Conservation (phyloP, 1,140 invertebrate genomes). For the Chironomus striatipennis region DNA sequence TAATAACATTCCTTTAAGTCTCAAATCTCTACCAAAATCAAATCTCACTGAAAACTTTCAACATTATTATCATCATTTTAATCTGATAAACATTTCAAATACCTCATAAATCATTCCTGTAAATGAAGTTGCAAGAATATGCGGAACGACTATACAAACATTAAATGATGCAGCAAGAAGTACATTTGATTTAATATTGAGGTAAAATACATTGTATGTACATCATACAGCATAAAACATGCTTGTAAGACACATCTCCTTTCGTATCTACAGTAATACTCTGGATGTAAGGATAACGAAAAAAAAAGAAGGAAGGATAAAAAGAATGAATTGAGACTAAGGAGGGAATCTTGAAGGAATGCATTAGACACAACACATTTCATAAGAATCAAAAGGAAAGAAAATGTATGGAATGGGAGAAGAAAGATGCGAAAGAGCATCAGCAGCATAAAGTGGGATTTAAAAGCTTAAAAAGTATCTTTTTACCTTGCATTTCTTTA, state of each 20-base stretch:
- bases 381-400: no score
- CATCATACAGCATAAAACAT: neutral
- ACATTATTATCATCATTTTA: no score
- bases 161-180: neutral
- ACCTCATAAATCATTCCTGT: no score
- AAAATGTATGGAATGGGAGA: no score
- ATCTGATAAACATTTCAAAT: no score
- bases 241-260: neutral
- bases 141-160: neutral
- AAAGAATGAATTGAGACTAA: neutral
- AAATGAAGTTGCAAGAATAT: neutral
- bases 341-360: neutral
- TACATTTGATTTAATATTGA: conserved; percentile 2
- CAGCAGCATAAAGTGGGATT: neutral
- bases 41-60: no score
- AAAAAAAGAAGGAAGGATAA: no score
- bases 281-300: no score
- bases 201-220: neutral
- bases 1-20: no score
- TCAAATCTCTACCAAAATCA: no score
- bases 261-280: no score
- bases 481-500: neutral
- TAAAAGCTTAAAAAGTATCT: neutral
- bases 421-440: no score
- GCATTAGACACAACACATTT: neutral